These are phyloP conservation scores for Mactra quadrangularis DNA, from an alignment of 1,140 invertebrate genomes.

Conservation along the genomic window DNA sequence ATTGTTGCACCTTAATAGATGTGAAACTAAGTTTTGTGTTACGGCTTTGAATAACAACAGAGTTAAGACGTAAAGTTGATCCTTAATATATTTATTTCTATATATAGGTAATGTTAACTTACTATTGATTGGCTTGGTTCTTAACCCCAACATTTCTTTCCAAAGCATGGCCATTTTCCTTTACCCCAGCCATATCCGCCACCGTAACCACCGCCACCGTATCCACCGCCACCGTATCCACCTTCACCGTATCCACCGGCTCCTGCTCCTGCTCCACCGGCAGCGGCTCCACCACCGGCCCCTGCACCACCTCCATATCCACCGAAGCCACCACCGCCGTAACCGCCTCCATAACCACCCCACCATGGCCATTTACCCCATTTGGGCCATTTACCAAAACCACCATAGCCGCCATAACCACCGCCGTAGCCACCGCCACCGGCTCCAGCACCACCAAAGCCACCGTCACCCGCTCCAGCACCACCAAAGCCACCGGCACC, in stretches of 20 bases:
- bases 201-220: background rate
- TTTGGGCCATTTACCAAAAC: background rate
- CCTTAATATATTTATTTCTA: too few relatives aligned
- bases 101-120: too few relatives aligned
- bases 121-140: too few relatives aligned
- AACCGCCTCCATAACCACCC: background rate
- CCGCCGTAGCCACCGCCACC: background rate
- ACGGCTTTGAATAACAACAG: too few relatives aligned
- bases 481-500: background rate
- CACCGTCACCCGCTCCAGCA: background rate
- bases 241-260: background rate
- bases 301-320: background rate
- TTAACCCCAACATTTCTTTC: background rate
- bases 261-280: background rate
- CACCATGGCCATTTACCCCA: background rate
- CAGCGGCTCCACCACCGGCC: background rate
- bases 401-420: background rate
- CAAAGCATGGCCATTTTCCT: background rate
- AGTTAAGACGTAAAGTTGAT: too few relatives aligned
- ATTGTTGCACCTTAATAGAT: too few relatives aligned
- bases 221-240: background rate
- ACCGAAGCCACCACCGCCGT: background rate
- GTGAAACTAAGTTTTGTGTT: too few relatives aligned
- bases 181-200: background rate
- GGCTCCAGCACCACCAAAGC: background rate